These are phyloP conservation scores for Neelides sp. DNA, from an alignment of 1,140 invertebrate genomes.

Conservation along the genomic window DNA sequence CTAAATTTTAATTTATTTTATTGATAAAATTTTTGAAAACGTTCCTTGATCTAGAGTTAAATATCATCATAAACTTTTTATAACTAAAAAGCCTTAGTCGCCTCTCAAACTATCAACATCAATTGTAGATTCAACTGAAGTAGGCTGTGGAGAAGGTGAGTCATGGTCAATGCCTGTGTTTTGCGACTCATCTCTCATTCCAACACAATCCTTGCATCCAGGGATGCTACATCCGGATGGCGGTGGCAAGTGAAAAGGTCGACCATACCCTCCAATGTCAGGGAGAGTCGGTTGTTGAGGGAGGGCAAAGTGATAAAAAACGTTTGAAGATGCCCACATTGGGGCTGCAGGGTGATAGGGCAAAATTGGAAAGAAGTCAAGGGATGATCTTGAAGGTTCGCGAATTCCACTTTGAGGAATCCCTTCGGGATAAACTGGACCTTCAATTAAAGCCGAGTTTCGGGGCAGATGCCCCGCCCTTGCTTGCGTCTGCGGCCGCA, in stretches of 20 bases:
- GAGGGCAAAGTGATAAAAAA: constrained; percentile 30
- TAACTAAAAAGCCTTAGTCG: no score
- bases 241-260: constrained; percentile 20
- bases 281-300: constrained; percentile 15
- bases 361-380: constrained; percentile 11
- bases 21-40: background rate
- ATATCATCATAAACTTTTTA: no score
- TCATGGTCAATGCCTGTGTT: background rate
- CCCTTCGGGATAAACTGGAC: background rate
- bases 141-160: background rate
- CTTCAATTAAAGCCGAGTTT: background rate
- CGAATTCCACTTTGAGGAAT: no score
- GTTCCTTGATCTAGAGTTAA: background rate
- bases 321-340: constrained; percentile 28
- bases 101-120: no score
- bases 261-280: background rate
- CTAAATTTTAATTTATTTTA: no score
- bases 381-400: background rate
- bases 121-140: background rate
- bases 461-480: background rate
- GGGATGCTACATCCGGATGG: constrained; percentile 26
- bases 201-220: constrained; percentile 25
- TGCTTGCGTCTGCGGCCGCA: constrained; percentile 15
- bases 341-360: constrained; percentile 29
- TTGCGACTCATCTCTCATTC: background rate